Evolutionary conservation across 2,113 vertebrate genomes (phyloP), one percentile per base, ranked within the genome.

Genomic region (Caracal caracal): DNA sequence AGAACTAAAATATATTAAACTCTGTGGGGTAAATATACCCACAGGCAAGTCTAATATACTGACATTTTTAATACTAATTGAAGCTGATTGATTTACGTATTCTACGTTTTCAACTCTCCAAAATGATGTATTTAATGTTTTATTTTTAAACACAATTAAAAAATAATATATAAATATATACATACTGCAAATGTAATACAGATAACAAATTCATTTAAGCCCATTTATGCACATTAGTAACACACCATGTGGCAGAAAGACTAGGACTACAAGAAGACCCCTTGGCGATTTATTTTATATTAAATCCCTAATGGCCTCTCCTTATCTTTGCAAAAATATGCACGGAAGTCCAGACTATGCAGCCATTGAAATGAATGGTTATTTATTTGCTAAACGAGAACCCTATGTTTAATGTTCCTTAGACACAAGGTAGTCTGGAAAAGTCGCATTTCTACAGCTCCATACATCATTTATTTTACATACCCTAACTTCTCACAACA

Each of bases 91-190:
- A 99, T 99, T 99, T 99, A 99, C 99, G 99, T 99, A 98, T 98
- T 97, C 98, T 99, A 99, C 98, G 99, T 99, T 99, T 99, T 98
- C 98, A 98, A 82, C 98, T 99, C 98, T 98, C 97, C 98, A 98
- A 99, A 99, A 99, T 99, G 99, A 99, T 99, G 98, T 98, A 99
- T 99, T 99, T 98, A 99, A 99, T 99, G 98, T 98, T 99, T 99
- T 99, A 99, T 99, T 99, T 99, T 99, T 99, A 99, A 99, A 99
- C 99, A 99, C 99, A 99, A 99, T 99, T 99, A 99, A 99, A 99
- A 99, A 99, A 99, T 99, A 99, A 99, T 99, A 99, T 99, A 99
- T 99, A 99, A 99, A 99, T 99, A 99, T 99, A 99, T 99, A 99
- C 99, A 99, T 99, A 99, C 98, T 99, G 99, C 99, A 99, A 99